phyloP scores from a whole-genome alignment of 2,888 invertebrate genomes.

The Scaptomyza caliginosa region DNA sequence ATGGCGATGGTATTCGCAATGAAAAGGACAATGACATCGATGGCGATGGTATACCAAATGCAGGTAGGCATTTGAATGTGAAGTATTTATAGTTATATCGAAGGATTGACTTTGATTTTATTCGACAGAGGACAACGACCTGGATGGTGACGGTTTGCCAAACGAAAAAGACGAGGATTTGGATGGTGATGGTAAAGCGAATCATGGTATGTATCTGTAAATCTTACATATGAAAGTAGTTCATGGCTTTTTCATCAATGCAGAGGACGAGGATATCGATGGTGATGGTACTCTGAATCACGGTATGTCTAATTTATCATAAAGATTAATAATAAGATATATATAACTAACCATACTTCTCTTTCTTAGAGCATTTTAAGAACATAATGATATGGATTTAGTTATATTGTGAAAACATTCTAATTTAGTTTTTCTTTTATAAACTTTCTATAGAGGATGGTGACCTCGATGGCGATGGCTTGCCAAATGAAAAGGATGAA shows the following conservation, averaged over 20 bases:
- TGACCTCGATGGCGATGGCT: slow-evolving; percentile 83
- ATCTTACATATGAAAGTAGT: background rate
- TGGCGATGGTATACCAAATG: slow-evolving; percentile 29
- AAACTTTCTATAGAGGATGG: slow-evolving; percentile 71
- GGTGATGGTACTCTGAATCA: slow-evolving; percentile 77
- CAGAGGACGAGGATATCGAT: slow-evolving; percentile 76
- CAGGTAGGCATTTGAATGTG: slow-evolving; percentile 43
- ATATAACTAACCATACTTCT: background rate
- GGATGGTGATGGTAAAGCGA: slow-evolving; percentile 80
- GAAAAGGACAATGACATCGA: slow-evolving; percentile 26
- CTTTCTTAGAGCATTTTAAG: background rate
- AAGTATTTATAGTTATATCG: no score
- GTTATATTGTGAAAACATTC: background rate
- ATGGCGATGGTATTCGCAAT: slow-evolving; percentile 76
- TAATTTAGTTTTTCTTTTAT: background rate
- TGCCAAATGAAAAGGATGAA: slow-evolving; percentile 76
- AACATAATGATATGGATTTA: background rate
- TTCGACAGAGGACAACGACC: slow-evolving; percentile 61
- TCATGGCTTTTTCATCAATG: slow-evolving; percentile 8
- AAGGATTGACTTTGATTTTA: background rate
- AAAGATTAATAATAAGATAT: background rate
- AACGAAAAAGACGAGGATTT: slow-evolving; percentile 67
- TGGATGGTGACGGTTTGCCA: slow-evolving; percentile 74
- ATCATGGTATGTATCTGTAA: slow-evolving; percentile 62
- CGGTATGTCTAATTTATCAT: slow-evolving; percentile 43